Percentiles rank a stretch among this genome's conserved stretches.
Evolutionary conservation across 2,888 invertebrate species (phyloP).

Genomic region (Lithosia quadra): DNA sequence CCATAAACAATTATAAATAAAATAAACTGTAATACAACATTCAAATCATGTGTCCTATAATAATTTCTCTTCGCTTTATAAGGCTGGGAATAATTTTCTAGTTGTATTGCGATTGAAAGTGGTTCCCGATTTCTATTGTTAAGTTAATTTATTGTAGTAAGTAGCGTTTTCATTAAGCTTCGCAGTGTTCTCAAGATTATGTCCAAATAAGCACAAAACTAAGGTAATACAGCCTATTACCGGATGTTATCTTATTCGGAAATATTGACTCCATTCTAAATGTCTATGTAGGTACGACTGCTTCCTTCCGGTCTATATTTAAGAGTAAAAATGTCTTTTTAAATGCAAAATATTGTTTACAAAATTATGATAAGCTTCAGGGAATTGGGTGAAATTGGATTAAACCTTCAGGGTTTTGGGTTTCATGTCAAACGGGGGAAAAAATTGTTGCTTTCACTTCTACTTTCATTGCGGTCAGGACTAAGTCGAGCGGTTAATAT

Average conservation of each 20-base stretch:
- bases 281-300: conserved; percentile 17
- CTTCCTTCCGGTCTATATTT: conserved; percentile 32
- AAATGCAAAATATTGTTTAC: conserved; percentile 8
- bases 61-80: conserved; percentile 74
- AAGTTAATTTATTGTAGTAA: conserved; percentile 35
- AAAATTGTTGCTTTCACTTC: conserved; percentile 35
- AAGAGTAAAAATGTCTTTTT: conserved; percentile 16
- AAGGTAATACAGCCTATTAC: neutral
- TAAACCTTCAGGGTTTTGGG: conserved; percentile 9
- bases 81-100: conserved; percentile 70
- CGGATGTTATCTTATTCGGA: conserved; percentile 2
- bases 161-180: conserved; percentile 20
- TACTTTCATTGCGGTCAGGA: conserved; percentile 19
- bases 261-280: conserved; percentile 24
- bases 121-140: conserved; percentile 58
- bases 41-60: conserved; percentile 64
- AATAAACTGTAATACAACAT: conserved; percentile 65
- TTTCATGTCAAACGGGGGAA: conserved; percentile 20
- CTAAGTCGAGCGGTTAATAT: conserved; percentile 11
- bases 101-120: conserved; percentile 68
- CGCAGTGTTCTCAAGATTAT: neutral
- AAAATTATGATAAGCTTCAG: conserved; percentile 9
- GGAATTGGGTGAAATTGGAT: conserved; percentile 15
- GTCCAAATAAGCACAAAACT: neutral
- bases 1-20: conserved; percentile 69